Evolutionary conservation across 2,113 vertebrate species (phyloP), one percentile per base, ranked within the genome.

Genomic region (Nicator chloris): DNA sequence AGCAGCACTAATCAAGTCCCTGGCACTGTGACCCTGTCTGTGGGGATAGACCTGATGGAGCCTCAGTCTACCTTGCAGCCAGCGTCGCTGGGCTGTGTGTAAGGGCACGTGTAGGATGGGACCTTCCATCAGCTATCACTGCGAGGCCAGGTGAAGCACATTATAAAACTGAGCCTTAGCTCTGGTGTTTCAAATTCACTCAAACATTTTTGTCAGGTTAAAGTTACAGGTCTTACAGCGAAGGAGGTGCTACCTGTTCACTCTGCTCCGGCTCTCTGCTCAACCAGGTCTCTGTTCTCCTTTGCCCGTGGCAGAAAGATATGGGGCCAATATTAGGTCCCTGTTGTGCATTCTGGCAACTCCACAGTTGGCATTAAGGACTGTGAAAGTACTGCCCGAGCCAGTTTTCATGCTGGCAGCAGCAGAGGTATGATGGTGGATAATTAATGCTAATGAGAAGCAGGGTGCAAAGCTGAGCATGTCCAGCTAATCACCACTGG

Each of bases 401-500:
- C 70, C 88, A 86, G 82, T 73, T 87, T 75, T 54, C 33, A 30
- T 90, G 75, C 90, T 94, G 95, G 92, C 92, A 95, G 82, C 73
- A 57, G 85, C 47, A 94, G 85, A 96, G 71, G 53, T 88, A 95
- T 68, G 85, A 77, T 76, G 79, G 42, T 0, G 5, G 45, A 65
- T 95, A 95, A 95, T 94, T 94, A 96, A 82, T 82, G 70, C 79
- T 95, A 88, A 94, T 94, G 90, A 92, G 93, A 94, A 94, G 70
- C 85, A 50, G 71, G 82, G 71, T 82, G 50, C 63, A 93, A 88
- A 95, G 82, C 88, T 56, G 35, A 94, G 59, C 0, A 0, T 82
- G 54, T 82, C 76, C 70, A 61, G 53, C 90, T 94, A 80, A 93
- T 94, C 90, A 9, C 66, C 8, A 5, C 85, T 90, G 88, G 79